Evolutionary conservation across 2,797 vertebrate genomes (phyloP), one percentile per base, ranked within the genome.

Genomic region (Smutsia temminckii): DNA sequence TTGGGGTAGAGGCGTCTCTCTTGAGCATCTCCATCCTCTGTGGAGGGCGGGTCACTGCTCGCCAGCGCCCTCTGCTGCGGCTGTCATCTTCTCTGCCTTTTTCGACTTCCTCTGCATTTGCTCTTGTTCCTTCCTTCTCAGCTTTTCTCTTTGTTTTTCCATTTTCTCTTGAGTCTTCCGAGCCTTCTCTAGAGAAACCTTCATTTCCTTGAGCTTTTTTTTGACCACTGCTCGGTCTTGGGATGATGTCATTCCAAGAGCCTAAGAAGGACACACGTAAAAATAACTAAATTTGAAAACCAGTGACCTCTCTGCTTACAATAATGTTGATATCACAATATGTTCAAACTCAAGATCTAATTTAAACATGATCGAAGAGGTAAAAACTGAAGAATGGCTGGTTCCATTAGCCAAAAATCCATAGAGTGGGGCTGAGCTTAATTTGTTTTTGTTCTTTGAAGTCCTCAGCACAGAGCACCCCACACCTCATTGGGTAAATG

Each of bases 181-280:
- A 89, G 99, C 98, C 97, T 99, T 99, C 97, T 99, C 99, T 97
- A 99, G 98, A 91, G 99, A 98, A n/a, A 98, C 93, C 98, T 99
- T 99, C 96, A 99, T 99, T 98, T 99, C 99, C 98, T 99, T 99
- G 89, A 99, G 98, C 96, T 99, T 99, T 98, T 99, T 99, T 98
- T 99, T 99, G 96, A 99, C 96, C 92, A 99, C 79, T 10, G 99
- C 98, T 81, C 99, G 99, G 93, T 99, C 99, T 97, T 99, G 99
- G 92, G 99, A 99, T 53, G 99, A 99, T 25, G 98, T 98, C 91
- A 99, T 98, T 77, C 99, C 99, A 42, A 99, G 99, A 77, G 98
- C 98, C 98, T 99, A 95, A 74, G 46, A 89, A 94, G 84, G 46
- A 95, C 87, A 61, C 59, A 80, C 74, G 88, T 0, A n/a, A 1